Conservation (phyloP, 2,888 invertebrate species). For the Caenorhabditis sp. region DNA sequence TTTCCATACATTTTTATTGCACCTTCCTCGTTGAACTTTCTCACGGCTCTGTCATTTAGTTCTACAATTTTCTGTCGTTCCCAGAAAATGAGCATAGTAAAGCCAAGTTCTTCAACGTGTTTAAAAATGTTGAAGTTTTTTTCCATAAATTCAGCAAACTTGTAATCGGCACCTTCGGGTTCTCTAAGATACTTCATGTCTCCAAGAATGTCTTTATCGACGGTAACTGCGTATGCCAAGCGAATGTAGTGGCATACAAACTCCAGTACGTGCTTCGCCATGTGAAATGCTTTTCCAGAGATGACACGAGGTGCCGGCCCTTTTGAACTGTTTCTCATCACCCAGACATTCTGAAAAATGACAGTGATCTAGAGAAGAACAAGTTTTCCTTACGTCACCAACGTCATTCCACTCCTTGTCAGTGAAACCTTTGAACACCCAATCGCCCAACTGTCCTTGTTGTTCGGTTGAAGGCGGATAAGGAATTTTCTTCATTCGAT, state of each 20-base stretch:
- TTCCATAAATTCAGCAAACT: background rate
- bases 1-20: too few species aligned
- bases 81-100: too few species aligned
- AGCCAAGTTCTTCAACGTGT: background rate
- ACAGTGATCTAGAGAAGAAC: background rate
- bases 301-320: background rate
- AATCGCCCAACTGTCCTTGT: background rate
- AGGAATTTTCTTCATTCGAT: background rate
- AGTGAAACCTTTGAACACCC: background rate
- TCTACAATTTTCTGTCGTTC: too few species aligned
- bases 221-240: background rate
- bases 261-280: background rate
- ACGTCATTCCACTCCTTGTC: background rate
- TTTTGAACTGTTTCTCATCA: too few species aligned
- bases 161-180: background rate
- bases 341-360: background rate
- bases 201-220: background rate
- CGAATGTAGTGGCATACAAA: background rate
- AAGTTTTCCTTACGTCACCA: background rate
- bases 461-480: background rate
- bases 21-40: too few species aligned
- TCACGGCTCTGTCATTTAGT: too few species aligned
- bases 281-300: background rate
- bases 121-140: background rate
- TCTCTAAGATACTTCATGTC: too few species aligned